Base-by-base conservation (phyloP, 2,797 vertebrate species). In the Apogon talboti region DNA sequence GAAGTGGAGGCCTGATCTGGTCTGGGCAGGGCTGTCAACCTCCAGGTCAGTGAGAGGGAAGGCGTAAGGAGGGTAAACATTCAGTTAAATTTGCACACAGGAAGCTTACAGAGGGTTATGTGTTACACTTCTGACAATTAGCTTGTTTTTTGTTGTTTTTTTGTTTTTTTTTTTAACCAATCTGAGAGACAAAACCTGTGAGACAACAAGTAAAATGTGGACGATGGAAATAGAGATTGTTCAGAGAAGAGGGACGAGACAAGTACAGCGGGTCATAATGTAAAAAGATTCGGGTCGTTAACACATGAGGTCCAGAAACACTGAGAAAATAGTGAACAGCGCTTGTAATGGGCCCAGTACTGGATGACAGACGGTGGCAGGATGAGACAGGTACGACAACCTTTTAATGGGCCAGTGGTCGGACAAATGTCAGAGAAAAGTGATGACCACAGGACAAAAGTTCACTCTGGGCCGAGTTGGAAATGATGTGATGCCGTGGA, bases 11-110 rank as follows among this genome's bases (percentile, higher is more conserved):
- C 58, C 71, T 79, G 70, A 75, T 72, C 59, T 74, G 50, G 44
- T 71, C 28, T 62, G 65, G 58, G 51, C 41, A 55, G 67, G 71
- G 53, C 52, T 2, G 91, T 93, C 94, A 93, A 93, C 93, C 92
- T 94, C 91, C 35, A 53, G 77, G 61, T 81, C 64, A 77, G 68
- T 60, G 67, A 71, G 46, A 56, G 52, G 65, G 43, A 47, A 50
- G 4, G 15, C 35, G 16, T 43, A 24, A 53, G 43, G 46, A 33
- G 66, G 44, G 48, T 56, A 65, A 64, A 71, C 69, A 78, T 69
- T 79, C 52, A 78, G 33, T 71, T 37, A 59, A 40, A 66, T 49
- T 55, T 50, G 13, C 62, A 59, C 49, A 55, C 73, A 52, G 16
- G 37, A 74, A 54, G 47, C 78, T 28, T 72, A 73, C 15, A 47